Evolutionary conservation across 92 coral and sea anemone species (phyloP), one percentile per base, ranked within the genome.

Genomic region (Bergia sp.): DNA sequence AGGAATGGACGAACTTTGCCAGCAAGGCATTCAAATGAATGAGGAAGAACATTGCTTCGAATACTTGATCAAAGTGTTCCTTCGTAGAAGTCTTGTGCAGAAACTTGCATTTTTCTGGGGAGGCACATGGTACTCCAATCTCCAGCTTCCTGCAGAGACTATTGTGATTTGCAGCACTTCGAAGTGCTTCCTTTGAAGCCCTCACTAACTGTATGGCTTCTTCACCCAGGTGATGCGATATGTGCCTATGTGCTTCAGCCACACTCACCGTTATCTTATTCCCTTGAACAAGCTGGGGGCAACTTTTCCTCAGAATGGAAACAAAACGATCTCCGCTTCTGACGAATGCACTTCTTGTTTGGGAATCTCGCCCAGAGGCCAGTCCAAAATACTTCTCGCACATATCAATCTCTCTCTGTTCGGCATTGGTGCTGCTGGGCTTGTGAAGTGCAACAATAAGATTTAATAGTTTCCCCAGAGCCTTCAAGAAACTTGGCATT

Each of bases 341-440:
- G 11, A 88, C 80, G 45, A 90, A 92, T n/a, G 90, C 91, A 81
- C 81, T 90, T 55, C 92, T 89, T 43, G 76, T 81, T 20, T 87
- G 89, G 3, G 92, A 39, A 29, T 93, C 90, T 21, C 91, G 94
- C 3, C 89, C 92, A 16, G 87, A 76, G 73, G 80, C 53, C 49
- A 94, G 89, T 50, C 97, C 97, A 66, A 90, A 92, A 90, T 90
- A 91, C 43, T 41, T 42, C 90, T 94, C 94, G 81, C 97, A 94
- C 90, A 87, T 89, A 78, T 88, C 91, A 7, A 94, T 89, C 3
- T 79, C 82, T 79, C 86, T 90, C 76, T 79, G 92, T 53, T 94
- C 95, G 55, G 86, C 89, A 65, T 88, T 93, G 42, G 79, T 90
- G 43, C 65, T 89, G 18, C 79, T 90, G 16, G 90, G 89, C 84